Base-by-base conservation (phyloP, 2,113 vertebrate genomes). In the Tichodroma muraria region DNA sequence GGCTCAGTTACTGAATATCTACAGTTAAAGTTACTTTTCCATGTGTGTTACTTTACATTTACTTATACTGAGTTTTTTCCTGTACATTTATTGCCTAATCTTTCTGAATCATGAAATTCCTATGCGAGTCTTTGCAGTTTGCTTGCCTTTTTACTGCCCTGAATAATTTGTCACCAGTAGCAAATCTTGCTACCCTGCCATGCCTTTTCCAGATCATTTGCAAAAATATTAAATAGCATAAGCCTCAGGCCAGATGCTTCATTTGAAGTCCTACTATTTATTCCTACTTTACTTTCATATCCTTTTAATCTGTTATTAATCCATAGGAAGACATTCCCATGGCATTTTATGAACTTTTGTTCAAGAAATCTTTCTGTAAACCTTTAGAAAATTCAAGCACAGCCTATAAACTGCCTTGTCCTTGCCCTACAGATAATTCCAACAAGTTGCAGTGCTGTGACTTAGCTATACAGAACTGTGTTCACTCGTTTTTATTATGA, bases 21-120 rank as follows among this genome's bases (percentile, higher is more conserved):
- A 38, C 60, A 85, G 73, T 64, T 84, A 53, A 78, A 37, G 78
- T 85, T 89, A 64, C 37, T 87, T 87, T 85, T 89, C 59, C 57
- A 45, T 6, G 28, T 91, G 42, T 82, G 66, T 57, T 85, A 73
- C 64, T 91, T 91, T 30, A 57, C 40, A 50, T 88, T 94, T 91
- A 91, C 80, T 94, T 91, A 88, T 75, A 70, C 33, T 56, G 30
- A 66, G 9, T 70, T 94, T 93, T 94, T 95, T 50, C 53, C 63
- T 80, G 14, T 54, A 47, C 10, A 2, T 89, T 88, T 96, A 85
- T 85, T 88, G 81, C 47, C 64, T 80, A 88, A 83, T 80, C 85
- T 69, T 88, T 90, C 35, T 83, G 42, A 88, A 80, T 66, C 27
- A 40, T 80, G 54, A 83, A 70, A 85, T 80, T 83, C 24, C 35